Percentiles rank a stretch among this genome's conserved stretches.
phyloP scores from a whole-genome alignment of 2,888 invertebrate species.

The Pherbina coryleti region DNA sequence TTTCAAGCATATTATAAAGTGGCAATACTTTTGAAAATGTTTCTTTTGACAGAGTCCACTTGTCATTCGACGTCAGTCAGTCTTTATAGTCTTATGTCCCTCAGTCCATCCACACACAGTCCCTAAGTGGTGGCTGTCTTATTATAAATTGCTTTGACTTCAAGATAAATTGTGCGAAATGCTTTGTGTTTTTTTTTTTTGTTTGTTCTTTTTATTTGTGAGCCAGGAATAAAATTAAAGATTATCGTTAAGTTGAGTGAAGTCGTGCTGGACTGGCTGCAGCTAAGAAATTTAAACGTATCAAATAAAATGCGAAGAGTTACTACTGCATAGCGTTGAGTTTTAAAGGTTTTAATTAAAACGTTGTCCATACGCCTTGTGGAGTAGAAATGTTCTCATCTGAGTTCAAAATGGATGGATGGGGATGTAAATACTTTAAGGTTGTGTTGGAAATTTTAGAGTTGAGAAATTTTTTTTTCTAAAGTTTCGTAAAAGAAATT shows the following conservation, averaged over 20 bases:
- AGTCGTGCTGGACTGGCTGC: neutral
- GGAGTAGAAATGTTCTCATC: too few relatives aligned
- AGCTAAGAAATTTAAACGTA: constrained; percentile 1
- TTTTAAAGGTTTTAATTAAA: too few relatives aligned
- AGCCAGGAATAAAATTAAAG: constrained; percentile 9
- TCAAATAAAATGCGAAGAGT: neutral
- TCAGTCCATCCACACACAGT: neutral
- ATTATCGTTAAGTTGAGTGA: constrained; percentile 8
- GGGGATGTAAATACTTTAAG: too few relatives aligned
- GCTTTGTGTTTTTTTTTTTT: neutral
- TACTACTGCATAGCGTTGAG: too few relatives aligned
- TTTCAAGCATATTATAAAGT: neutral
- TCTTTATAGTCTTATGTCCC: constrained; percentile 22
- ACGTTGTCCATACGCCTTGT: too few relatives aligned
- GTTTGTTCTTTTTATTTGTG: neutral
- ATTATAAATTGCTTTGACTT: constrained; percentile 28
- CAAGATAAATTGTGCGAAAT: constrained; percentile 28
- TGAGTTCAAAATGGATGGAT: too few relatives aligned
- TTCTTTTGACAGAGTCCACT: constrained; percentile 43
- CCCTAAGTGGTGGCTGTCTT: neutral
- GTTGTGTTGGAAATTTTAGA: too few relatives aligned
- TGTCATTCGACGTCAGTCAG: constrained; percentile 26
- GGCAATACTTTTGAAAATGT: constrained; percentile 8
- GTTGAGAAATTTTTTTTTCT: too few relatives aligned
- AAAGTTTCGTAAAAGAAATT: too few relatives aligned